phyloP scores from a whole-genome alignment of 2,888 invertebrate genomes.

The Meta bourneti region DNA sequence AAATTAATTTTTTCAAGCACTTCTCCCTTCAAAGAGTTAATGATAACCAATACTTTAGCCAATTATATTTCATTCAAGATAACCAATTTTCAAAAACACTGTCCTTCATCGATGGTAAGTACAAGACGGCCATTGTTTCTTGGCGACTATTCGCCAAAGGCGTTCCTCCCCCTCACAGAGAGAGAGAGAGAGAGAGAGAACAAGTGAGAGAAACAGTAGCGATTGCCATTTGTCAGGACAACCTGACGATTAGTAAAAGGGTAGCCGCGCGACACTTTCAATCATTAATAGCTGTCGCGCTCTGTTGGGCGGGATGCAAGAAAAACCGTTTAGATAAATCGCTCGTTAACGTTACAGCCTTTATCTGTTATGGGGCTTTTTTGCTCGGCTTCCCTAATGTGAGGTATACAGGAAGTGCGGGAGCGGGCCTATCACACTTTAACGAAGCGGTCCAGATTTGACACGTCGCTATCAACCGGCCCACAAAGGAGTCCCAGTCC shows the following conservation, averaged over 20 bases:
- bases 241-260: slow-evolving; percentile 66
- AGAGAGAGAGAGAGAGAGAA: not conserved
- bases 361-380: slow-evolving; percentile 58
- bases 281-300: slow-evolving; percentile 72
- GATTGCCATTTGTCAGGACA: slow-evolving; percentile 70
- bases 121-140: not conserved
- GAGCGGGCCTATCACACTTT: slow-evolving; percentile 62
- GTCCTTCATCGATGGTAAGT: not conserved
- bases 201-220: slow-evolving; percentile 1
- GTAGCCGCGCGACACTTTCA: slow-evolving; percentile 36
- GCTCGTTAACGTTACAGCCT: slow-evolving; percentile 73
- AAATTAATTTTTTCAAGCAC: no score
- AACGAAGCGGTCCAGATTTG: slow-evolving; percentile 65
- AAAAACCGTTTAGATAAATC: slow-evolving; percentile 76
- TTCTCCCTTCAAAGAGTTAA: no score
- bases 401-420: slow-evolving; percentile 67
- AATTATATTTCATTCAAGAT: no score
- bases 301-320: slow-evolving; percentile 16
- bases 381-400: slow-evolving; percentile 60
- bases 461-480: slow-evolving; percentile 37
- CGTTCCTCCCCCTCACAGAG: no score
- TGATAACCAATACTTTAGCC: no score
- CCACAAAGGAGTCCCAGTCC: slow-evolving; percentile 54
- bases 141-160: slow-evolving; percentile 23
- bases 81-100: not conserved